phyloP scores from a whole-genome alignment of 2,888 invertebrate genomes.

The Augochlorella aurata region DNA sequence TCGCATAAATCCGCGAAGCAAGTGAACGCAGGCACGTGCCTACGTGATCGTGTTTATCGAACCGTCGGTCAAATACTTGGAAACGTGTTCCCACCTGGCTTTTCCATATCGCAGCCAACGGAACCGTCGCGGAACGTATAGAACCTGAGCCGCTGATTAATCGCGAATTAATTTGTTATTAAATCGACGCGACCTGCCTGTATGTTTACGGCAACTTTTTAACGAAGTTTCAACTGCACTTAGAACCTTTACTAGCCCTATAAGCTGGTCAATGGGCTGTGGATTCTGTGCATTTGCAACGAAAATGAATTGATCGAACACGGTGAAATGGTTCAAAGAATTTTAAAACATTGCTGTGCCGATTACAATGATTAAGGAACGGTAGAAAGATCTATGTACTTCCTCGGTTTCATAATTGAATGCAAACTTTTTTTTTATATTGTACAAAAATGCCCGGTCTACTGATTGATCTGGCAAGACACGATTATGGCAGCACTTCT shows the following conservation, averaged over 20 bases:
- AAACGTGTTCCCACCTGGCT: conserved; percentile 30
- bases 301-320: too few relatives aligned
- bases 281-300: too few relatives aligned
- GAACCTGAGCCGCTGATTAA: conserved; percentile 15
- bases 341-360: too few relatives aligned
- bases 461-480: too few relatives aligned
- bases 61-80: conserved; percentile 26
- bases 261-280: too few relatives aligned
- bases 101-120: conserved; percentile 19
- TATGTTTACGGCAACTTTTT: background rate
- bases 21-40: conserved; percentile 44
- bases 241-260: too few relatives aligned
- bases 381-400: background rate
- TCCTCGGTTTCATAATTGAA: background rate
- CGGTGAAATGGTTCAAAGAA: too few relatives aligned
- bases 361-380: background rate
- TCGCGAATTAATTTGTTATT: background rate
- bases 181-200: background rate
- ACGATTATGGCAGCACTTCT: too few relatives aligned
- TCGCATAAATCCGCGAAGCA: conserved; percentile 43
- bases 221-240: background rate
- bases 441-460: background rate
- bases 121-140: background rate
- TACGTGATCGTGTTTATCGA: conserved; percentile 45
- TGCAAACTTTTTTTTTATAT: background rate